A percentile compares a stretch with the other conserved stretches of the same genome.
Conservation (phyloP, 2,113 vertebrate species). For the Collichthys lucidus region DNA sequence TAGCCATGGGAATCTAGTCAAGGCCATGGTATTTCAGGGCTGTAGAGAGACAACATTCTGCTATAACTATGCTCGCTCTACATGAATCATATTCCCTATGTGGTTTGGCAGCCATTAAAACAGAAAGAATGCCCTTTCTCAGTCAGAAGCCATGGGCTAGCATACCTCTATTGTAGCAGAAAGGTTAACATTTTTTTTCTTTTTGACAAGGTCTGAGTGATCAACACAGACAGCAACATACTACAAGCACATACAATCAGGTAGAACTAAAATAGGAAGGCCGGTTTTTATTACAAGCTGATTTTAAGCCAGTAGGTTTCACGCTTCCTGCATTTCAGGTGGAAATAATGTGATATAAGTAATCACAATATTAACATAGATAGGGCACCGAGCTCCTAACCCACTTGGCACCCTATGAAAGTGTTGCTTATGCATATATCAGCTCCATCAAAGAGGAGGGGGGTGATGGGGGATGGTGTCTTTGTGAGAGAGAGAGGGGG, state of each 20-base stretch:
- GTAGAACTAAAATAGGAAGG: conserved; percentile 18
- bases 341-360: conserved; percentile 53
- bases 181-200: conserved; percentile 66
- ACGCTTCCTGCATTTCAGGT: conserved; percentile 39
- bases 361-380: conserved; percentile 54
- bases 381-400: conserved; percentile 57
- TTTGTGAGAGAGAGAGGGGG: conserved; percentile 60
- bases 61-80: conserved; percentile 79
- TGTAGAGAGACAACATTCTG: conserved; percentile 73
- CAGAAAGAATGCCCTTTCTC: conserved; percentile 80
- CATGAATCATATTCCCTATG: conserved; percentile 80
- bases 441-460: conserved; percentile 71
- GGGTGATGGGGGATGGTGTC: conserved; percentile 73
- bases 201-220: conserved; percentile 50
- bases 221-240: conserved; percentile 50
- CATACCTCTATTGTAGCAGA: conserved; percentile 64
- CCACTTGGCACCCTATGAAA: conserved; percentile 77
- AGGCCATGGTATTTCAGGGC: conserved; percentile 76
- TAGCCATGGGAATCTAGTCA: conserved; percentile 81
- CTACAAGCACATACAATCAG: conserved; percentile 36
- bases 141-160: conserved; percentile 72
- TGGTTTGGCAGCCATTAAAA: conserved; percentile 82
- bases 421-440: conserved; percentile 83
- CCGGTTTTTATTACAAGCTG: conserved; percentile 38
- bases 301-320: conserved; percentile 37